These are phyloP conservation scores for Chondrosia reniformis DNA, from an alignment of 37 sponge, comb jelly and placozoan genomes.

Conservation along the genomic window DNA sequence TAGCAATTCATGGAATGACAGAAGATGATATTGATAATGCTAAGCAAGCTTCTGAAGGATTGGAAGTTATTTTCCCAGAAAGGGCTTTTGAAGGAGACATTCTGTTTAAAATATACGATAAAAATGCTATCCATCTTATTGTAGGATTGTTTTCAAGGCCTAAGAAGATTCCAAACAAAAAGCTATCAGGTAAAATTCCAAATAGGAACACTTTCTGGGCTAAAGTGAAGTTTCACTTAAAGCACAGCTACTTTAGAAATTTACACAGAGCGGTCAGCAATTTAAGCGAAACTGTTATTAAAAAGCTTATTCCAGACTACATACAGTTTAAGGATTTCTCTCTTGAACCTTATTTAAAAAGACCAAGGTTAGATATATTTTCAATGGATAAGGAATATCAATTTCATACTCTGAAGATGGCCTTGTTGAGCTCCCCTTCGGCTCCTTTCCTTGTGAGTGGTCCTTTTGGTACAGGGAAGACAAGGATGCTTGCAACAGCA, in stretches of 20 bases:
- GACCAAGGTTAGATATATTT: background rate
- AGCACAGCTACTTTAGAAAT: conserved; percentile 31
- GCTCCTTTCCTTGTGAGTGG: conserved; percentile 48
- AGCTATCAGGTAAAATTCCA: too few species aligned
- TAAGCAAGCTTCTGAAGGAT: background rate
- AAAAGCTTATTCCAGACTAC: background rate
- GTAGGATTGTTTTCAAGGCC: too few species aligned
- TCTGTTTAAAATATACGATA: background rate
- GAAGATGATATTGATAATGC: background rate
- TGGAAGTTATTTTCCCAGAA: background rate
- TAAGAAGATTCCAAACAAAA: too few species aligned
- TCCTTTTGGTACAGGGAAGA: conserved; percentile 83
- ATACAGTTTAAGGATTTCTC: background rate
- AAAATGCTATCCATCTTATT: background rate
- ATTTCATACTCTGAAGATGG: conserved; percentile 22
- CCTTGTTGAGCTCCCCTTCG: conserved; percentile 11
- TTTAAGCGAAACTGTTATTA: background rate
- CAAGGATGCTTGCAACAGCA: conserved; percentile 59
- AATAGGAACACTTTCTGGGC: too few species aligned
- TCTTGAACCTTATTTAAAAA: background rate
- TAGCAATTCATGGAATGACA: background rate
- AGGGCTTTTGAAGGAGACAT: background rate
- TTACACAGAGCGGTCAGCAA: conserved; percentile 27
- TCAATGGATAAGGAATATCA: conserved; percentile 8
- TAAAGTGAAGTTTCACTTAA: background rate